Conservation (phyloP, 2,888 invertebrate species). For the Corbicula japonica region DNA sequence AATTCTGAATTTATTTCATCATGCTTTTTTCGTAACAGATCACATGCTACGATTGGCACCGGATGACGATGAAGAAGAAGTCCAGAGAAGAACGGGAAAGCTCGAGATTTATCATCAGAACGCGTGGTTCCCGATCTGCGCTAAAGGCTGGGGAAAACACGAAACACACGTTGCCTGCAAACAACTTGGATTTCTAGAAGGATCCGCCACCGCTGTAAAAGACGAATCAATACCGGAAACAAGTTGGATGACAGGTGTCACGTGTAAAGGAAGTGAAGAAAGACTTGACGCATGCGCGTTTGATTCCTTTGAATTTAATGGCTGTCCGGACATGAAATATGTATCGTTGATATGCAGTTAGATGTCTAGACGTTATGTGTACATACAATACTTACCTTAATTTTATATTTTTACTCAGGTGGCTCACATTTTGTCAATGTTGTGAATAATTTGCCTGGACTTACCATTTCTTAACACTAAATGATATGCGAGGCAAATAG, state of each 20-base stretch:
- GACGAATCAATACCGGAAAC: constrained; percentile 37
- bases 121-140: constrained; percentile 76
- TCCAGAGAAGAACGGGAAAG: constrained; percentile 64
- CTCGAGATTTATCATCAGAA: constrained; percentile 75
- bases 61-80: constrained; percentile 54
- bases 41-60: constrained; percentile 73
- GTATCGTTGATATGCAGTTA: constrained; percentile 61
- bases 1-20: too few relatives aligned
- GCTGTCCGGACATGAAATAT: constrained; percentile 48
- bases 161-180: constrained; percentile 77
- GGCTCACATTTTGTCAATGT: too few relatives aligned
- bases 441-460: too few relatives aligned
- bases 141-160: constrained; percentile 72
- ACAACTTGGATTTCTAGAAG: constrained; percentile 76
- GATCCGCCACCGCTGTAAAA: constrained; percentile 34
- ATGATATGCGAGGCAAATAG: too few relatives aligned
- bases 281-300: constrained; percentile 70
- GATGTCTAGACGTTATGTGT: too few relatives aligned
- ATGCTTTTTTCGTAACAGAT: constrained; percentile 59
- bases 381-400: too few relatives aligned
- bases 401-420: too few relatives aligned
- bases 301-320: constrained; percentile 54
- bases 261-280: constrained; percentile 67
- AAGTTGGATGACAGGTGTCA: constrained; percentile 72
- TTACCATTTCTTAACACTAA: too few relatives aligned